Evolutionary conservation across 2,797 vertebrate species (phyloP), one percentile per base, ranked within the genome.

Genomic region (Zalophus californianus): DNA sequence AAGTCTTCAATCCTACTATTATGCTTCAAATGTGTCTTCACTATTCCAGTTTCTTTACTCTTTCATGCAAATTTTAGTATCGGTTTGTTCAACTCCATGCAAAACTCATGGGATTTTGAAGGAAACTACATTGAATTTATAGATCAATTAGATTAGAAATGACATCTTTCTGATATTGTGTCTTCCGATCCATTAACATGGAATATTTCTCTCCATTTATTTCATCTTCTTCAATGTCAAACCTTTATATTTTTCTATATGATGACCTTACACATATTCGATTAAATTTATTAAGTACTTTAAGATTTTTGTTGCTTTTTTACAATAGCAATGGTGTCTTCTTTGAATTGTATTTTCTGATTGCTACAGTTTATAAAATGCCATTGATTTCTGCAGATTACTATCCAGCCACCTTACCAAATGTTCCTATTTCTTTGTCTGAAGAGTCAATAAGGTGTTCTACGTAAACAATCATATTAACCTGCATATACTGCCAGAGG

Each of bases 41-140:
- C 25, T 73, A 21, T 58, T 72, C 25, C 54, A 29, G 20, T 64
- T 89, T 86, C 80, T 90, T 87, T 48, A 90, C 11, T 90, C 44
- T 52, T 72, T 93, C 73, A 84, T 14, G 56, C 27, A 96, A 79
- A 97, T 72, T 93, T 91, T 86, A 84, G 1, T 82, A 95, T 83
- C 35, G 70, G 56, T 21, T 89, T 93, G 6, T 86, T 64, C 64
- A 23, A 44, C 72, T 93, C 58, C 20, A 64, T 38, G 58, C 90
- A 75, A 79, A 54, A 44, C 3, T 20, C 12, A 88, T 41, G 66
- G 13, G 32, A 85, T 52, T 85, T 88, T 93, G 50, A 96, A 21
- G 72, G 56, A 91, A 91, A 89, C 13, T 23, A 35, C 73, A 82
- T 2, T 94, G 38, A 88, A 89, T 66, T 72, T 90, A 70, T 25